These are phyloP conservation scores for Cyprinus carpio DNA, from an alignment of 2,113 vertebrate species.

Conservation along the genomic window DNA sequence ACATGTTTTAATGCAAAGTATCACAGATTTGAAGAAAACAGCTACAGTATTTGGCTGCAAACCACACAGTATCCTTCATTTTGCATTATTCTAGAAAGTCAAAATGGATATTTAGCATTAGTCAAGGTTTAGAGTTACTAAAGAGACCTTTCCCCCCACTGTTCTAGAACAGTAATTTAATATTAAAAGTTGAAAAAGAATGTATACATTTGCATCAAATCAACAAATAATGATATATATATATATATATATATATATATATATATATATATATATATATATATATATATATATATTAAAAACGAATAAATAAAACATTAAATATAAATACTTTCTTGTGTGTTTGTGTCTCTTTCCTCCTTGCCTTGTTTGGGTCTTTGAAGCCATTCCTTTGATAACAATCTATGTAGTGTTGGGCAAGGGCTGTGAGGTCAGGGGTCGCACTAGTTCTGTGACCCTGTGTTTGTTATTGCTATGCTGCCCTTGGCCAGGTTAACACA, in stretches of 20 bases:
- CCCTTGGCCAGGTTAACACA: constrained; percentile 78
- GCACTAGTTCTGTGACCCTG: constrained; percentile 72
- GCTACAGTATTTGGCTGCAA: not conserved
- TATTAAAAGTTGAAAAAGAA: not conserved
- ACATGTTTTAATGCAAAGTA: constrained; percentile 30
- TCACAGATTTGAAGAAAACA: constrained; percentile 29
- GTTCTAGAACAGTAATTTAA: not conserved
- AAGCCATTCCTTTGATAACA: constrained; percentile 63
- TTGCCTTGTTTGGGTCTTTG: constrained; percentile 37
- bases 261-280: too few species aligned
- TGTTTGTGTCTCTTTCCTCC: constrained; percentile 27
- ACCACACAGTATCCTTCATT: not conserved
- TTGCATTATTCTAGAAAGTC: not conserved
- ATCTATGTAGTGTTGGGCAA: constrained; percentile 61
- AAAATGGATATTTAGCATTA: constrained; percentile 5
- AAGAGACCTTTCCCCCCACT: not conserved
- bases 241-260: too few species aligned
- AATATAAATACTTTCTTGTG: not conserved
- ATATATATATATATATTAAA: not conserved
- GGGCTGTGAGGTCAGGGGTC: constrained; percentile 69
- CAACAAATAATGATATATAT: not conserved
- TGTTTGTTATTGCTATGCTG: constrained; percentile 82
- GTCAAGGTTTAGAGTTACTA: not conserved
- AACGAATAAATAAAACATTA: not conserved
- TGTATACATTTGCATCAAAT: not conserved